phyloP scores from a whole-genome alignment of 2,113 vertebrate species.

The Zapus hudsonius region DNA sequence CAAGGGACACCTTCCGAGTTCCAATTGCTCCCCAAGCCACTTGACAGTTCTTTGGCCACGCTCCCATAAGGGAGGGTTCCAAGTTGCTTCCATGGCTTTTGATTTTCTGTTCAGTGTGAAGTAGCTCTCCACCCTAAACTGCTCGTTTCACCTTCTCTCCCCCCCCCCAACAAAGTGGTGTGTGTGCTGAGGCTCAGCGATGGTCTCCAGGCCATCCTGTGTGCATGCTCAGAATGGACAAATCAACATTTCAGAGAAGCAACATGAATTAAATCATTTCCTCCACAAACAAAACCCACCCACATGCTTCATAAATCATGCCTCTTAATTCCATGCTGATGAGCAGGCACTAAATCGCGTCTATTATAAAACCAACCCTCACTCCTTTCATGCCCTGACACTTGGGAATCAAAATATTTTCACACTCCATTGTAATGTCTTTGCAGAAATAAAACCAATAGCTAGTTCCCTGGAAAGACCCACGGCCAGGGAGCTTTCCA shows the following conservation, averaged over 20 bases:
- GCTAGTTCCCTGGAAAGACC: constrained; percentile 76
- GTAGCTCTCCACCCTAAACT: background rate
- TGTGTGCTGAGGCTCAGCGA: background rate
- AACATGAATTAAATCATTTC: constrained; percentile 65
- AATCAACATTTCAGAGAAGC: constrained; percentile 54
- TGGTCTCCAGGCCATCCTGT: constrained; percentile 49
- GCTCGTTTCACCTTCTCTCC: constrained; percentile 10
- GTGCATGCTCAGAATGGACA: constrained; percentile 27
- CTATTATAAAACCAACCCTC: constrained; percentile 44
- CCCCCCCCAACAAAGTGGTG: constrained; percentile 13
- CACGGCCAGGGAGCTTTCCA: constrained; percentile 68
- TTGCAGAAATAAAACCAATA: constrained; percentile 58
- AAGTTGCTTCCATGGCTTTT: background rate
- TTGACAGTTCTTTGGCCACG: constrained; percentile 20
- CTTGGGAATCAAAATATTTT: constrained; percentile 70
- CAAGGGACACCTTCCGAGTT: constrained; percentile 41
- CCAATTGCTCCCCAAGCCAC: constrained; percentile 39
- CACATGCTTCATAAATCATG: constrained; percentile 64
- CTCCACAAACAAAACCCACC: constrained; percentile 64
- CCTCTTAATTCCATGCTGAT: constrained; percentile 46
- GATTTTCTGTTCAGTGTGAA: background rate
- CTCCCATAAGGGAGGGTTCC: background rate
- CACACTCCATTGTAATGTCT: constrained; percentile 66
- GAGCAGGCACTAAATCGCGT: constrained; percentile 49
- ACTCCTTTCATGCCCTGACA: constrained; percentile 64